Base-by-base conservation (phyloP, 2,888 invertebrate genomes). In the Junonia oenone region DNA sequence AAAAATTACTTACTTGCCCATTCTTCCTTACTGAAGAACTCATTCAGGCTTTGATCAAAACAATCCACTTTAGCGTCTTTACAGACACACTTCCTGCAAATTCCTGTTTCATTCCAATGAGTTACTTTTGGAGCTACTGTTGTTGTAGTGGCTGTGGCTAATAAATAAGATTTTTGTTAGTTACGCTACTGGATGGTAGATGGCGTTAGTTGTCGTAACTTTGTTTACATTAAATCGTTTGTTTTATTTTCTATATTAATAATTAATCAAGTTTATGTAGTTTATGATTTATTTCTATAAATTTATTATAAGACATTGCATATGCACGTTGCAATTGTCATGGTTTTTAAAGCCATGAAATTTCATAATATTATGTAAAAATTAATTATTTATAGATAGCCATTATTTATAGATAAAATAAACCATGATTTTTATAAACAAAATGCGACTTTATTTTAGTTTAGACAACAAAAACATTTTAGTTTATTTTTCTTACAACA, bases 1-100 rank as follows among this genome's bases (percentile, higher is more conserved):
- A n/a, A n/a, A n/a, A n/a, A n/a, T n/a, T n/a, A n/a, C n/a, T n/a
- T 54, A 91, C 83, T 80, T 5, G 81, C 70, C 94, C 93, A 94
- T 55, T 93, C 91, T 0, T 86, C 79, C 14, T 81, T 76, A 1
- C 78, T 84, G 63, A 94, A 92, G 71, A 91, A 91, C 0, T 72
- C 71, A 0, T 75, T 74, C 5, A 94, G 69, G 8, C 79, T 82
- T 59, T 79, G 83, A 9, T 88, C 83, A 6, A 85, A 86, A 59
- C 94, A 94, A 65, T 94, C 85, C 2, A 94, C 83, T 14, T 82
- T 79, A 1, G 77, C 76, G 8, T 82, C 72, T 46, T 84, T 77
- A 59, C 93, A 93, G 0, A 66, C 68, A 63, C 93, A 93, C 51
- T 83, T 81, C 47, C 86, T 82, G 68, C 93, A 93, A 19, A 93